A percentile compares a stretch with the other conserved stretches of the same genome.
phyloP scores from a whole-genome alignment of 2,888 invertebrate species.

The Allolobophora icterica region DNA sequence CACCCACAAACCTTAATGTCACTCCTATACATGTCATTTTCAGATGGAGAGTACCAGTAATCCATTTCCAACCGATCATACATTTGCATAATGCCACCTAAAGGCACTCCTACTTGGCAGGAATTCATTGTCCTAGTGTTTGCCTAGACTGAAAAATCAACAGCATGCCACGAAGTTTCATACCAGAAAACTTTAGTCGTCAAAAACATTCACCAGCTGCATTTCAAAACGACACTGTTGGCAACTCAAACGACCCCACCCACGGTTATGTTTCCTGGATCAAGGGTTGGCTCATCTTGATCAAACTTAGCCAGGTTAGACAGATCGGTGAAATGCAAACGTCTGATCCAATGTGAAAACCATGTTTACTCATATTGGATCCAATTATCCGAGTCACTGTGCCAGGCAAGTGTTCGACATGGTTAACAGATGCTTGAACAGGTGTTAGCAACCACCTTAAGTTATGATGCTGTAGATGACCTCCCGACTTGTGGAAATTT shows the following conservation, averaged over 20 bases:
- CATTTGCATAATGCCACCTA: neutral
- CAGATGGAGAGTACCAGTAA: neutral
- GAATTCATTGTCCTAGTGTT: neutral
- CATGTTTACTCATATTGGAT: neutral
- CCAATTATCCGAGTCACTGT: neutral
- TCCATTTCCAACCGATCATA: neutral
- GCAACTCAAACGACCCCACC: neutral
- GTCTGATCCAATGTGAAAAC: neutral
- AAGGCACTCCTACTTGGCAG: constrained; percentile 17
- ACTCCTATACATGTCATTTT: constrained; percentile 8
- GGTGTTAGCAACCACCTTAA: too few species aligned
- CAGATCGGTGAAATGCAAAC: too few species aligned
- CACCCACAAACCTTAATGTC: neutral
- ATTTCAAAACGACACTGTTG: neutral
- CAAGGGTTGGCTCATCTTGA: neutral
- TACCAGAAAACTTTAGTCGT: neutral
- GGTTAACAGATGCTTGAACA: neutral
- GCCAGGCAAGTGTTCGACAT: too few species aligned
- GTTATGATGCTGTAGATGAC: too few species aligned
- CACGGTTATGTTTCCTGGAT: neutral
- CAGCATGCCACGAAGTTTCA: neutral
- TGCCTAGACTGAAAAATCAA: neutral
- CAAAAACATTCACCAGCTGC: neutral
- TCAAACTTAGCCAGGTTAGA: neutral
- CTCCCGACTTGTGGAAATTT: too few species aligned